Evolutionary conservation across 2,113 vertebrate genomes (phyloP).

Genomic region (Columba livia): DNA sequence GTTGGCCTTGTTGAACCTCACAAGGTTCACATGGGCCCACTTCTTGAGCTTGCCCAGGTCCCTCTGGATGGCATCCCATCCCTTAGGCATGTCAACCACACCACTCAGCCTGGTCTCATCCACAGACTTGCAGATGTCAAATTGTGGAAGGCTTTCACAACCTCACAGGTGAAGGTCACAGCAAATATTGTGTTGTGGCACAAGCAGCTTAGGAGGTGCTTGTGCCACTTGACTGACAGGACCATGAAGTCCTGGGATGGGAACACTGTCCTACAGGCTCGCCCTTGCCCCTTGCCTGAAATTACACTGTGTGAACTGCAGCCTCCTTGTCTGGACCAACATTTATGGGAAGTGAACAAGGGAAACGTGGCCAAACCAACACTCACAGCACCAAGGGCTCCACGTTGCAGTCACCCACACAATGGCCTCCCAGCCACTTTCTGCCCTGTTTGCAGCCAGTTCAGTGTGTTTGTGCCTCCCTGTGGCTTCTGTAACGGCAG

Average conservation of each 20-base stretch:
- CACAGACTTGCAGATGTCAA: too few species aligned
- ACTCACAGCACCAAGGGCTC: not conserved
- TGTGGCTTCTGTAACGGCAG: not conserved
- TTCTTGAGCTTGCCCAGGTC: too few species aligned
- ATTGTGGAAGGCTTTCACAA: accelerated
- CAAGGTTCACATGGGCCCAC: too few species aligned
- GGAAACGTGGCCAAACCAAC: accelerated
- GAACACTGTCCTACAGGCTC: not conserved
- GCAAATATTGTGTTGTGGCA: accelerated
- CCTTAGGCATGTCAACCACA: too few species aligned
- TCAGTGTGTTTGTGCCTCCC: accelerated
- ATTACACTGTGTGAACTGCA: accelerated
- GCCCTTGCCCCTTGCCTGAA: accelerated
- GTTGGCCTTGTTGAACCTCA: too few species aligned
- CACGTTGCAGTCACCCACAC: not conserved
- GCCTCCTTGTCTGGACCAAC: accelerated
- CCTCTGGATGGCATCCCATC: too few species aligned
- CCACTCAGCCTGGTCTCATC: too few species aligned
- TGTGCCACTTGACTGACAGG: not conserved
- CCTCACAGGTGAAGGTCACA: too few species aligned
- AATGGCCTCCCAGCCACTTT: too few species aligned
- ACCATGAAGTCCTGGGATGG: accelerated
- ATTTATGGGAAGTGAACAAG: accelerated
- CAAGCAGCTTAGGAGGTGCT: not conserved
- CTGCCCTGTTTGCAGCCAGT: accelerated